Base-by-base conservation (phyloP, 2,797 vertebrate genomes). In the Novumbra hubbsi region DNA sequence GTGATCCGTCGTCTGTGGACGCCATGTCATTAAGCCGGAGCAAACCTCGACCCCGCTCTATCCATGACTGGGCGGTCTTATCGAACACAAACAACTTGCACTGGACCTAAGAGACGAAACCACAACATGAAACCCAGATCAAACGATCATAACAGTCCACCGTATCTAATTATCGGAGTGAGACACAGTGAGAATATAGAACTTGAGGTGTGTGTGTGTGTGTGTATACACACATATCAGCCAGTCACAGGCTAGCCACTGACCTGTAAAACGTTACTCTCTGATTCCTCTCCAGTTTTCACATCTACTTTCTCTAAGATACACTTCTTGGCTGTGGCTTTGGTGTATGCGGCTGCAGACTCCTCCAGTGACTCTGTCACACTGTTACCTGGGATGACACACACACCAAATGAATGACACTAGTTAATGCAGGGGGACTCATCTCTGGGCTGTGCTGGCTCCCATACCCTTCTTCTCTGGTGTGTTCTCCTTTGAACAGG, bases 21-120 rank as follows among this genome's bases (percentile, higher is more conserved):
- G 97, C 97, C 98, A 98, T 99, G 84, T 99, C 98, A 12, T 99
- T 99, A 82, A 99, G 96, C 87, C 98, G 92, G 83, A 99, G 94
- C 71, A 98, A 93, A 21, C 98, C 97, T 82, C 98, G 93, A 80
- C 98, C 98, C 88, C 98, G 91, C 83, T 99, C 97, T 86, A 98
- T 97, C 98, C 98, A 99, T 0, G 96, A 97, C 92, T 99, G 98
- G 17, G 95, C 96, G 0, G 84, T 94, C 91, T 98, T 99, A 88
- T 99, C 97, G 82, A 99, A 99, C 75, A 99, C 97, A 78, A 98
- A 99, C 81, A 99, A 92, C 91, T 99, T 99, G 92, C 97, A 98
- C 83, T 99, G 97, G 87, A 98, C 98, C 97, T 99, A 91, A 16
- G 88, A 75, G 50, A 9, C 12, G 11, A 21, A 21, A 48, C 11